Percentiles rank a stretch among this genome's conserved stretches.
phyloP scores from a whole-genome alignment of 2,113 vertebrate species.

The Casuarius casuarius region DNA sequence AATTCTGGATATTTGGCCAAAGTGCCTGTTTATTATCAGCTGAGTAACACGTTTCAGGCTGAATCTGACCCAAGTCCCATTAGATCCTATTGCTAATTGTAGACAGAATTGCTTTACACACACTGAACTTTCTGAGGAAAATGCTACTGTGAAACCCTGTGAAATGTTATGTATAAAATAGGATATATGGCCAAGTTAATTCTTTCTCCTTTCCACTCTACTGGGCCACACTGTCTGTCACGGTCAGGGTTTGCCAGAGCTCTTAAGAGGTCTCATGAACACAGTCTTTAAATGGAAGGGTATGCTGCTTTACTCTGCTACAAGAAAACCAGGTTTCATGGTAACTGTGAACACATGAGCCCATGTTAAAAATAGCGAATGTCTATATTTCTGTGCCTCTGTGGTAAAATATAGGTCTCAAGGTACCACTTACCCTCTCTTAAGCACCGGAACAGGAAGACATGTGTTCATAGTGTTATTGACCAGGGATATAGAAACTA shows the following conservation, averaged over 20 bases:
- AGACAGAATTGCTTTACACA: neutral
- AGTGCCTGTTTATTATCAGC: fast-evolving
- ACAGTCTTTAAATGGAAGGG: neutral
- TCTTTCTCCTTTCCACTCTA: neutral
- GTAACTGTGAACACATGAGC: neutral
- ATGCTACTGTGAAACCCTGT: neutral
- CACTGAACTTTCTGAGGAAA: neutral
- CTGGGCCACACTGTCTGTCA: neutral
- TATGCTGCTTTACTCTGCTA: neutral
- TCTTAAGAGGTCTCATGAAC: fast-evolving
- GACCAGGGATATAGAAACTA: neutral
- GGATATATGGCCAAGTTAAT: neutral
- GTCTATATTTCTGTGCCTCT: neutral
- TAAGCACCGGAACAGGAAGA: constrained; percentile 22
- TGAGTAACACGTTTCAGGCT: neutral
- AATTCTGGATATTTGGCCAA: neutral
- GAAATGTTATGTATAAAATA: neutral
- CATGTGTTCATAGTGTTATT: neutral
- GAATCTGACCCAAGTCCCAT: neutral
- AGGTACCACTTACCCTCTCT: neutral
- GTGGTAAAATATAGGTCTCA: constrained; percentile 10
- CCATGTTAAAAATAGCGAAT: neutral
- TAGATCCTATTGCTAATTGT: neutral
- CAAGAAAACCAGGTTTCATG: fast-evolving
- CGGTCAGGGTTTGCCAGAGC: neutral